phyloP scores from a whole-genome alignment of 1,140 invertebrate species.

The Bicyclus anynana region DNA sequence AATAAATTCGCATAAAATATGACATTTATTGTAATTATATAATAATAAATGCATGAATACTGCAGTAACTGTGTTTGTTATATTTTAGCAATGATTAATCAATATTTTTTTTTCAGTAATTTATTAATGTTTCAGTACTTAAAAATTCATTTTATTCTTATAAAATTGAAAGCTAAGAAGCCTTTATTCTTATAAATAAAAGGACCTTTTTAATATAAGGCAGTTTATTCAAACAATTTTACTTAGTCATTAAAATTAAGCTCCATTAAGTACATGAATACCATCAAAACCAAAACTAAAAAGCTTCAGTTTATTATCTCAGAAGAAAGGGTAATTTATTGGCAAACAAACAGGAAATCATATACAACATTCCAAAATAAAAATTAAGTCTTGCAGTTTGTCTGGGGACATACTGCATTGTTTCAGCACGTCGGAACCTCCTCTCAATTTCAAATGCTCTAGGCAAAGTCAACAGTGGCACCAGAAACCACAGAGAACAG shows the following conservation, averaged over 20 bases:
- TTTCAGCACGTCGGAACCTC: constrained; percentile 87
- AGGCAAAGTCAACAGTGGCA: constrained; percentile 92
- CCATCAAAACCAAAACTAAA: not conserved
- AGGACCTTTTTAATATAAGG: not conserved
- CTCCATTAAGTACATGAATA: constrained; percentile 38
- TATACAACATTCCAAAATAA: constrained; percentile 93
- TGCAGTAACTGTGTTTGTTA: too few relatives aligned
- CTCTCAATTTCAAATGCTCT: constrained; percentile 94
- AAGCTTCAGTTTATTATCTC: constrained; percentile 33
- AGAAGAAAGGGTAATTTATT: constrained; percentile 77
- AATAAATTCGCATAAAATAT: too few relatives aligned
- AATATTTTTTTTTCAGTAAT: too few relatives aligned
- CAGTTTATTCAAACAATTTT: not conserved
- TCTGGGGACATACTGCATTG: constrained; percentile 89
- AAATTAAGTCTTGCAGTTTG: constrained; percentile 94
- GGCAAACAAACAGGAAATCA: constrained; percentile 85
- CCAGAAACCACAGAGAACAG: constrained; percentile 91
- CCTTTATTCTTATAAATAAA: not conserved
- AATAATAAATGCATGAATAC: too few relatives aligned
- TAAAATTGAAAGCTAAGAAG: not conserved
- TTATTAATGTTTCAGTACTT: too few relatives aligned
- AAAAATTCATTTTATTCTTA: too few relatives aligned
- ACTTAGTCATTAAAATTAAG: constrained; percentile 18
- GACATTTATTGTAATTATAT: too few relatives aligned
- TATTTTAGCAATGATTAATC: too few relatives aligned